These are phyloP conservation scores for Lemur catta DNA, from an alignment of 2,797 vertebrate species.

Conservation along the genomic window DNA sequence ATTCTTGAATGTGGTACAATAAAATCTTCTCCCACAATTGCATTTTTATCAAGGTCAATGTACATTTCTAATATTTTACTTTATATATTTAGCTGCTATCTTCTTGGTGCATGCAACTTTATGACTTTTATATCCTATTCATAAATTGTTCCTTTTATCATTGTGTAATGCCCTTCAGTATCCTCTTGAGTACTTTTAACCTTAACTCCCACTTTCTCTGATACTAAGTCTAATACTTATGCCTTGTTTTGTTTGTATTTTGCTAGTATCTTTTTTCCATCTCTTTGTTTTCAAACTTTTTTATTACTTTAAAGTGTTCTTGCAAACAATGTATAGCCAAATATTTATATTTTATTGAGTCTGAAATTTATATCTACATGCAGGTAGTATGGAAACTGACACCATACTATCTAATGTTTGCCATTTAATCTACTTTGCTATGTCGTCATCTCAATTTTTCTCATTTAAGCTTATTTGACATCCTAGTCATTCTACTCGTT, in stretches of 20 bases:
- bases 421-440: conserved; percentile 3
- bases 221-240: background rate
- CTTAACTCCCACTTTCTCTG: conserved; percentile 33
- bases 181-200: conserved; percentile 45
- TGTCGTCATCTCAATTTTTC: background rate
- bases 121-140: conserved; percentile 73
- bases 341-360: background rate
- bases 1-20: conserved; percentile 57
- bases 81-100: conserved; percentile 72
- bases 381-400: background rate
- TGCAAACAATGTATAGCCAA: background rate
- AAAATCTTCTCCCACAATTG: conserved; percentile 70
- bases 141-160: conserved; percentile 72
- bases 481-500: background rate
- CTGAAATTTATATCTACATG: background rate
- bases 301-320: background rate
- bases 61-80: conserved; percentile 76
- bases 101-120: conserved; percentile 62
- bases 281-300: background rate
- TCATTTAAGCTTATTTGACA: background rate
- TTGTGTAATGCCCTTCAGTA: conserved; percentile 59
- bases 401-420: background rate
- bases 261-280: background rate
- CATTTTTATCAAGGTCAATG: conserved; percentile 78
- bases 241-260: background rate